phyloP scores from a whole-genome alignment of 2,797 vertebrate genomes.

The Enoplosus armatus region DNA sequence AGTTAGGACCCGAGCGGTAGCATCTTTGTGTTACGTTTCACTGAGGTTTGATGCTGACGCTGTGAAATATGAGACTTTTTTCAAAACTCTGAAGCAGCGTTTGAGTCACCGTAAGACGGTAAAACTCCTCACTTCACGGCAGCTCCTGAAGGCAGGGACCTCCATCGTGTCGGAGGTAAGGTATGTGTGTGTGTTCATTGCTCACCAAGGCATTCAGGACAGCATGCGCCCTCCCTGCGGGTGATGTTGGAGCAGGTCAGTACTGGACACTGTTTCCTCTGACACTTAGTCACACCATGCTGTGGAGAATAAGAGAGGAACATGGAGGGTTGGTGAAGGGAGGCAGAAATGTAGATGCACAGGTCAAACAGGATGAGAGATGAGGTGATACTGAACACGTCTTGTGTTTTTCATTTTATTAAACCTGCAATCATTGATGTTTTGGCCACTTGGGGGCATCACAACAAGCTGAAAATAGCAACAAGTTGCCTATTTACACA shows the following conservation, averaged over 20 bases:
- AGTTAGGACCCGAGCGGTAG: not conserved
- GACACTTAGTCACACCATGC: conserved; percentile 95
- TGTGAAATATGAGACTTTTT: too few relatives aligned
- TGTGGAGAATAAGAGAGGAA: conserved; percentile 65
- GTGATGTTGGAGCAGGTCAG: conserved; percentile 83
- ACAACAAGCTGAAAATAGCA: too few relatives aligned
- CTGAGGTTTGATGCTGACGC: not conserved
- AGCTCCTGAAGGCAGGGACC: not conserved
- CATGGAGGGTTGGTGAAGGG: not conserved
- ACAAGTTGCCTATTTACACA: too few relatives aligned
- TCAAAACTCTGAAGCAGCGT: not conserved
- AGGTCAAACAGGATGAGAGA: too few relatives aligned
- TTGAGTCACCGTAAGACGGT: not conserved
- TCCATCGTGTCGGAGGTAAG: not conserved
- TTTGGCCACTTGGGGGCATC: too few relatives aligned
- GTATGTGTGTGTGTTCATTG: not conserved
- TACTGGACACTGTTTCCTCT: conserved; percentile 91
- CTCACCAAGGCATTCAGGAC: conserved; percentile 91
- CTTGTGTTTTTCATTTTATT: too few relatives aligned
- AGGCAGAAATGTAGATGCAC: not conserved
- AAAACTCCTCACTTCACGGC: not conserved
- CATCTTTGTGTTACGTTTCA: not conserved
- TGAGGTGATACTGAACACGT: too few relatives aligned
- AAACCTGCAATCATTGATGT: too few relatives aligned
- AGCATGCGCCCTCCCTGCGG: conserved; percentile 89